Evolutionary conservation across 2,797 vertebrate species (phyloP), one percentile per base, ranked within the genome.

Genomic region (Schizopygopsis pylzovi): DNA sequence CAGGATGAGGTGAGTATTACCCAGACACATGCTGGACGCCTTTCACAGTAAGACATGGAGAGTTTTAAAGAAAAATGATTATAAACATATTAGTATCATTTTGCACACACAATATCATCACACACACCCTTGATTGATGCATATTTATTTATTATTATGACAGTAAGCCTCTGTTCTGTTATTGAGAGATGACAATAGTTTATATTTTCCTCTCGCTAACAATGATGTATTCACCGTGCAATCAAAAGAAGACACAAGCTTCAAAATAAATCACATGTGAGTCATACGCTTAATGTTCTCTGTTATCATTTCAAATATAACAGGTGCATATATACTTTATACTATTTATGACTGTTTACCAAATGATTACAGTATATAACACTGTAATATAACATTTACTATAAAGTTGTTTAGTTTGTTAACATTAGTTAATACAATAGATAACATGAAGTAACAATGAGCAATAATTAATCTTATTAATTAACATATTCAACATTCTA

Each of bases 1-100:
- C 11, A 56, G 18, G 76, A 16, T 84, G 4, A 20, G 52, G 16
- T 59, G 91, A 87, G 84, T 84, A 87, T 91, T 81, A 90, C 89
- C 90, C 86, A 86, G 87, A 91, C 90, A 90, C 91, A 92, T 92
- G 90, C 88, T 90, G 82, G 88, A 86, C 85, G 87, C 88, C 87
- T 85, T 90, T 75, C 56, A 56, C 13, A 83, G 71, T 13, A 68
- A 84, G 12, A 88, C 15, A 59, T 45, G 65, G 28, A 3, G 0
- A 28, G 28, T 28, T 28, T 28, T 28, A 28, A 28, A n/a, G n/a
- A n/a, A n/a, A n/a, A n/a, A n/a, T n/a, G n/a, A n/a, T 33, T 2
- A 22, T 43, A 68, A 41, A 56, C 56, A 25, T 25, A 41, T 78
- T 54, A 18, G 33, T 20, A 15, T 72, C n/a, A 12, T 45, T 45